phyloP scores from a whole-genome alignment of 1,140 invertebrate species.

The Hirudo medicinalis region DNA sequence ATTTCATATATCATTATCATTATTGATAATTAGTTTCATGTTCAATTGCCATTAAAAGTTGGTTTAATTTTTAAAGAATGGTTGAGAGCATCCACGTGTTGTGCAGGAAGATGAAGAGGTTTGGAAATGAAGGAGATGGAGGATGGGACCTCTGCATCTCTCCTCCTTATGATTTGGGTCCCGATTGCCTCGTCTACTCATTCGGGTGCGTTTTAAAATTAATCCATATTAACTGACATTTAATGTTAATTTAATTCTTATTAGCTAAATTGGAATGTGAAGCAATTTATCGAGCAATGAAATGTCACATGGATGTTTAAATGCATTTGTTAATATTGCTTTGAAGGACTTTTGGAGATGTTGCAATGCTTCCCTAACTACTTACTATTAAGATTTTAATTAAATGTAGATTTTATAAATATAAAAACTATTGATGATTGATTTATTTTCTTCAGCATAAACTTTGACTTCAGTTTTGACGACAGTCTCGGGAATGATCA shows the following conservation, averaged over 20 bases:
- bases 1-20: too few relatives aligned
- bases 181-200: constrained; percentile 18
- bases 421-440: neutral
- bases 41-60: too few relatives aligned
- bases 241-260: too few relatives aligned
- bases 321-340: too few relatives aligned
- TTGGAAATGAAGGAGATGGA: constrained; percentile 20
- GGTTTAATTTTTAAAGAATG: constrained; percentile 13
- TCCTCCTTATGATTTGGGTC: constrained; percentile 3
- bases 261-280: too few relatives aligned
- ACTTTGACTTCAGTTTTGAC: constrained; percentile 22
- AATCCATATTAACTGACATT: neutral
- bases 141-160: constrained; percentile 19
- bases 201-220: constrained; percentile 13
- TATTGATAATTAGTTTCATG: too few relatives aligned
- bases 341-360: too few relatives aligned
- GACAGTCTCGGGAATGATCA: constrained; percentile 7
- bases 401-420: too few relatives aligned
- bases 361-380: too few relatives aligned
- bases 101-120: constrained; percentile 2
- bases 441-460: constrained; percentile 13
- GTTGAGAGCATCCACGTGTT: constrained; percentile 6
- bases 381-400: too few relatives aligned
- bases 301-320: too few relatives aligned
- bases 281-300: too few relatives aligned